phyloP scores from a whole-genome alignment of 1,140 invertebrate genomes.

The Euura saliciscinereae region DNA sequence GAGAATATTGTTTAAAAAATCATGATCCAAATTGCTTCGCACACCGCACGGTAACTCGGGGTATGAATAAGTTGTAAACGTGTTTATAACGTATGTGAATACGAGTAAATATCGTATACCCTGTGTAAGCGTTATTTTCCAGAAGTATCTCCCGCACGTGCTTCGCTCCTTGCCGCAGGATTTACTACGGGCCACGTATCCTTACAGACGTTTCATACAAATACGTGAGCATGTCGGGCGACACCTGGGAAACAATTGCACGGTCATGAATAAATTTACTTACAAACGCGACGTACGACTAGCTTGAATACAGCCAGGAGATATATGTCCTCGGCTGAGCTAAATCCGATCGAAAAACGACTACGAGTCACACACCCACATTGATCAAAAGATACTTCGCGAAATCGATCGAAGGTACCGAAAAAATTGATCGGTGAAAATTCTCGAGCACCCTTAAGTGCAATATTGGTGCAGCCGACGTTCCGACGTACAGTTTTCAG shows the following conservation, averaged over 20 bases:
- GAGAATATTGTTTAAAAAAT: too few relatives aligned
- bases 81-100: too few relatives aligned
- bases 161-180: constrained; percentile 1
- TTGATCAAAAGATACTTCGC: too few relatives aligned
- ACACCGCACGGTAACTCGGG: too few relatives aligned
- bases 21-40: too few relatives aligned
- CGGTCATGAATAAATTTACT: not conserved
- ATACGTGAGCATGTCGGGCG: not conserved
- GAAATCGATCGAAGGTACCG: too few relatives aligned
- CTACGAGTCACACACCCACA: not conserved
- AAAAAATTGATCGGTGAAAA: too few relatives aligned
- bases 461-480: not conserved
- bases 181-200: not conserved
- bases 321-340: too few relatives aligned
- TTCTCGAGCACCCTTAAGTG: not conserved
- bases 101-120: not conserved
- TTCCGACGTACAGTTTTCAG: not conserved
- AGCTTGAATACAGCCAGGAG: too few relatives aligned
- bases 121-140: not conserved
- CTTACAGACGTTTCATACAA: not conserved
- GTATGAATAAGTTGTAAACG: too few relatives aligned
- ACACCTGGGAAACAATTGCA: not conserved
- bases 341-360: too few relatives aligned
- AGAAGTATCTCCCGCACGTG: not conserved
- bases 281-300: not conserved